Percentiles rank a stretch among this genome's conserved stretches.
phyloP scores from a whole-genome alignment of 2,797 vertebrate genomes.

The Pipistrellus pipistrellus region DNA sequence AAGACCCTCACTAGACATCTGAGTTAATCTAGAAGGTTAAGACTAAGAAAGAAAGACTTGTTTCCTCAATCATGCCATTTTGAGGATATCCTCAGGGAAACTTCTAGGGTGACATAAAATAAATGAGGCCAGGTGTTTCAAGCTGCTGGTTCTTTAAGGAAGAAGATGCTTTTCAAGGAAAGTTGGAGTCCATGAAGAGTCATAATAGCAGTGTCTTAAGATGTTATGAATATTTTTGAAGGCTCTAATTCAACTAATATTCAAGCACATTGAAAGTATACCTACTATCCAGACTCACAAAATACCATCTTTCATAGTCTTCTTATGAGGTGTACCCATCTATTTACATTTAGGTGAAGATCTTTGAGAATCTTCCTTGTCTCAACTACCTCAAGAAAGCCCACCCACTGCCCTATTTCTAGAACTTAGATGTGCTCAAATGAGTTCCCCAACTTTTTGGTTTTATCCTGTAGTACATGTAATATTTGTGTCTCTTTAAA shows the following conservation, averaged over 20 bases:
- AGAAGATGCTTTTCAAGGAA: neutral
- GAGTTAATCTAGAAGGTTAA: neutral
- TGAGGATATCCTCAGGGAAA: neutral
- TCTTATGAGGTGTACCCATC: neutral
- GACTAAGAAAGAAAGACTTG: neutral
- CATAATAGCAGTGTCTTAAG: neutral
- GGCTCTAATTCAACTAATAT: constrained; percentile 14
- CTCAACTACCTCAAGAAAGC: neutral
- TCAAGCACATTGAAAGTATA: neutral
- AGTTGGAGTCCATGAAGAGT: neutral
- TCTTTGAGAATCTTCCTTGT: neutral
- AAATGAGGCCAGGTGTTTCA: neutral
- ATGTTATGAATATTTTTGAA: neutral
- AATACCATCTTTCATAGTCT: neutral
- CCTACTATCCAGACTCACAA: neutral
- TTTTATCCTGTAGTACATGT: neutral
- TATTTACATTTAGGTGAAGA: neutral
- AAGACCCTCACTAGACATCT: neutral
- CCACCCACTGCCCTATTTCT: neutral
- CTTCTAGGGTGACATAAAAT: neutral
- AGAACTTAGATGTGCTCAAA: neutral
- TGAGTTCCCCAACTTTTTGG: neutral
- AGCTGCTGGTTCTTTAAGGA: neutral
- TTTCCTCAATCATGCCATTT: neutral
- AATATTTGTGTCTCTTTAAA: neutral